These are phyloP conservation scores for Lapara coniferarum DNA, from an alignment of 2,888 invertebrate genomes.

Conservation along the genomic window DNA sequence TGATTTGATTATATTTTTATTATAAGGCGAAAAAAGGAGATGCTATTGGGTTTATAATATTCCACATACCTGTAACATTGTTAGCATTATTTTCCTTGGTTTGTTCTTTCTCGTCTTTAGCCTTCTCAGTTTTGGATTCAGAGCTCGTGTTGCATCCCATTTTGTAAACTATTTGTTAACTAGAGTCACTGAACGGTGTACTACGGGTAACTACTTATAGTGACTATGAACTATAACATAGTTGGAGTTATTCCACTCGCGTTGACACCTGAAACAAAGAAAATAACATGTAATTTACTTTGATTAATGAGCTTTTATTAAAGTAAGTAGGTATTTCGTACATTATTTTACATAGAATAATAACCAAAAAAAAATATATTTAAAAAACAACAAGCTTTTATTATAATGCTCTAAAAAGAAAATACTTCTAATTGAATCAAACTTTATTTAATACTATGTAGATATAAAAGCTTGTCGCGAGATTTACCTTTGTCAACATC, in stretches of 20 bases:
- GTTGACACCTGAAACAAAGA: conserved; percentile 51
- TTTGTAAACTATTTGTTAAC: conserved; percentile 38
- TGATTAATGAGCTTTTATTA: no score
- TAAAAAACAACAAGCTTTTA: no score
- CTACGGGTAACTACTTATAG: conserved; percentile 35
- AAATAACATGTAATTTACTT: neutral
- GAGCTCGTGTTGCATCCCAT: conserved; percentile 73
- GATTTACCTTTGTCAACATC: no score
- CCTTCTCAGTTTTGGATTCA: conserved; percentile 57
- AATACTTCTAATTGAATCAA: no score
- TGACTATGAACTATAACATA: conserved; percentile 45
- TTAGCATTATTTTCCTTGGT: conserved; percentile 50
- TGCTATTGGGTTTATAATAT: neutral
- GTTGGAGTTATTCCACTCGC: conserved; percentile 35
- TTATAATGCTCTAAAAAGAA: no score
- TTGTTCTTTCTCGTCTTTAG: conserved; percentile 53
- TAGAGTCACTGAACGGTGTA: conserved; percentile 33
- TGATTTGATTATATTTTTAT: no score
- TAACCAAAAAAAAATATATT: no score
- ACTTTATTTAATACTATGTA: no score
- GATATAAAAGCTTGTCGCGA: no score
- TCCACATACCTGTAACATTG: conserved; percentile 46
- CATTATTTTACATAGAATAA: no score
- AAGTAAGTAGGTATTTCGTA: no score
- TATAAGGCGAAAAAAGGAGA: no score